Evolutionary conservation across 2,797 vertebrate species (phyloP).

Genomic region (Lutra lutra): DNA sequence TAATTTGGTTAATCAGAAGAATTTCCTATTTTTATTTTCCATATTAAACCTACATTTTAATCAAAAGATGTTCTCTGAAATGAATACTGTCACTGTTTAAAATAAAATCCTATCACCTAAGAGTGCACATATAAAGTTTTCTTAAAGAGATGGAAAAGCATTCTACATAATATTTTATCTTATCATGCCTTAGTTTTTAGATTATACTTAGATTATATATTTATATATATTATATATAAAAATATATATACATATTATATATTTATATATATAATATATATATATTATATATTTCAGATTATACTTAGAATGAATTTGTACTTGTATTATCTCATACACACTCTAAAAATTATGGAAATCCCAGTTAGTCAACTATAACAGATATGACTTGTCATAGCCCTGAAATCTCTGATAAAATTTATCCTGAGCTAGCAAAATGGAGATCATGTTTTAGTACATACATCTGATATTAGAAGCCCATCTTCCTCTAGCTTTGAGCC

Average conservation of each 20-base stretch:
- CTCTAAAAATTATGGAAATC: neutral
- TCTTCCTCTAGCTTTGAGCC: neutral
- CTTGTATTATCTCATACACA: neutral
- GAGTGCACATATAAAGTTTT: neutral
- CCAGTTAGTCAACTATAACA: neutral
- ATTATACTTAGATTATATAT: too few species aligned
- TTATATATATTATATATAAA: too few species aligned
- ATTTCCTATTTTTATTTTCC: neutral
- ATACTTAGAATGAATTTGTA: neutral
- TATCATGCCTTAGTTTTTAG: neutral
- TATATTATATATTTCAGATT: too few species aligned
- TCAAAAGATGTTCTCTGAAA: neutral
- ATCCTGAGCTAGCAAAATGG: neutral
- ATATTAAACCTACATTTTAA: neutral
- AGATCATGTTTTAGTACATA: conserved; percentile 9
- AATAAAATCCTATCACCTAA: neutral
- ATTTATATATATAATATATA: too few species aligned
- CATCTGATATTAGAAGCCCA: conserved; percentile 40
- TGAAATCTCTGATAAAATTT: conserved; percentile 46
- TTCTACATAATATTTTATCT: neutral
- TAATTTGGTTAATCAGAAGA: neutral
- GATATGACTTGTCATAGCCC: neutral
- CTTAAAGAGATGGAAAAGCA: neutral
- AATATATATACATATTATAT: too few species aligned
- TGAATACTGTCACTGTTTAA: neutral